These are phyloP conservation scores for Oceanodroma tethys DNA, from an alignment of 2,113 vertebrate species.

Conservation along the genomic window DNA sequence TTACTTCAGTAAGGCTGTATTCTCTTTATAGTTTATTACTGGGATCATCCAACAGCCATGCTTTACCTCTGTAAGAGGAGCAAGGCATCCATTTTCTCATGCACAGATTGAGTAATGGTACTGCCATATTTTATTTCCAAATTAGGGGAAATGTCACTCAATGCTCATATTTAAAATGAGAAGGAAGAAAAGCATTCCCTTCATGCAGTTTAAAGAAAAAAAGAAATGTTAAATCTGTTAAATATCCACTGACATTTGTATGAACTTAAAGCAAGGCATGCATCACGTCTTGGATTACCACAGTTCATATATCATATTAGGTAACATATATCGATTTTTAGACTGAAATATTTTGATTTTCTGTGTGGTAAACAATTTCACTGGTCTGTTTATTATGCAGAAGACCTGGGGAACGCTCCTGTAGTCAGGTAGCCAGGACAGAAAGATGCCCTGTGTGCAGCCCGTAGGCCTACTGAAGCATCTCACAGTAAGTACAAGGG, in stretches of 20 bases:
- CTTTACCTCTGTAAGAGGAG: background rate
- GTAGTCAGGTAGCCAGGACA: background rate
- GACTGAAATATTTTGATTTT: background rate
- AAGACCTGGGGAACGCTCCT: background rate
- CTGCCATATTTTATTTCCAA: slow-evolving; percentile 47
- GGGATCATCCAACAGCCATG: background rate
- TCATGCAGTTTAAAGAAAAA: background rate
- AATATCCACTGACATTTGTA: slow-evolving; percentile 38
- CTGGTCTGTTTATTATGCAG: background rate
- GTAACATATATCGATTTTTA: background rate
- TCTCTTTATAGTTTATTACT: background rate
- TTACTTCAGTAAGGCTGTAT: background rate
- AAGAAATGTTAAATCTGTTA: slow-evolving; percentile 21
- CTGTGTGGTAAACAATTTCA: background rate
- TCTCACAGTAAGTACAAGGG: background rate
- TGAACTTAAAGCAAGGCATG: background rate
- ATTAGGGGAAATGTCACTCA: slow-evolving; percentile 56
- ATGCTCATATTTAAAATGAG: background rate
- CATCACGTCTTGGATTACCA: background rate
- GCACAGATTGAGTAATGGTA: slow-evolving; percentile 2
- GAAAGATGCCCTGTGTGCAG: background rate
- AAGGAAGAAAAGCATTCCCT: background rate
- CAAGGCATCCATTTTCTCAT: background rate
- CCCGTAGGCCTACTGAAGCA: background rate
- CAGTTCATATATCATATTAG: background rate